A percentile compares a stretch with the other conserved stretches of the same genome.
These are phyloP conservation scores for Agonum fuliginosum DNA, from an alignment of 2,888 invertebrate genomes.

Conservation along the genomic window DNA sequence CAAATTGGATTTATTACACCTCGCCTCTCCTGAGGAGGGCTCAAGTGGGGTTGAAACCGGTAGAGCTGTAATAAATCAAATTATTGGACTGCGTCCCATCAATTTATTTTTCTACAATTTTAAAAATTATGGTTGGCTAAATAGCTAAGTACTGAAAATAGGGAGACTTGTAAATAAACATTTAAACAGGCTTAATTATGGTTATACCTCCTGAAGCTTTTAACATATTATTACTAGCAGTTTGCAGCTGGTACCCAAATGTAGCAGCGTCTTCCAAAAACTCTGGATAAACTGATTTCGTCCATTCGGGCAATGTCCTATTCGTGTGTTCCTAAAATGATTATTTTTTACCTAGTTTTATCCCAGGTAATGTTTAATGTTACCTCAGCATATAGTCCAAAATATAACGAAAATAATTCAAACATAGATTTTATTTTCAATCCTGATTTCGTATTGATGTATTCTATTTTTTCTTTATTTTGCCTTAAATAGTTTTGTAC, in stretches of 20 bases:
- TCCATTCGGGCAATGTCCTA: slow-evolving; percentile 39
- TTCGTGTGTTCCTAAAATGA: slow-evolving; percentile 40
- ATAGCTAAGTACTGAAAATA: no score
- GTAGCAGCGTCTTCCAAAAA: slow-evolving; percentile 54
- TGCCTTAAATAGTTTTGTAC: slow-evolving; percentile 15
- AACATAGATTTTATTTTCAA: not conserved
- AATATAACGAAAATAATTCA: slow-evolving; percentile 30
- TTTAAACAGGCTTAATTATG: no score
- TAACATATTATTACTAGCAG: slow-evolving; percentile 59
- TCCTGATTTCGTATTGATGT: slow-evolving; percentile 36
- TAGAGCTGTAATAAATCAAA: no score
- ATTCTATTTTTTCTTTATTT: slow-evolving; percentile 37
- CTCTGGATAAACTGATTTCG: slow-evolving; percentile 60
- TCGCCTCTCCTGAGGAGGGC: no score
- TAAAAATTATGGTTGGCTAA: no score
- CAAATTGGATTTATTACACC: no score
- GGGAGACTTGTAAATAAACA: no score
- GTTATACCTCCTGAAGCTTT: slow-evolving; percentile 60
- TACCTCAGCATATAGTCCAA: slow-evolving; percentile 46
- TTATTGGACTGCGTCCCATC: no score
- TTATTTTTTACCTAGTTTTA: not conserved
- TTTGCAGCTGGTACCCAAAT: slow-evolving; percentile 57
- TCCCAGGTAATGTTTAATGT: not conserved
- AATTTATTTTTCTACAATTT: no score
- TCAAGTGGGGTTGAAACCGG: no score